phyloP scores from a whole-genome alignment of 2,113 vertebrate species.

The Takifugu bimaculatus region DNA sequence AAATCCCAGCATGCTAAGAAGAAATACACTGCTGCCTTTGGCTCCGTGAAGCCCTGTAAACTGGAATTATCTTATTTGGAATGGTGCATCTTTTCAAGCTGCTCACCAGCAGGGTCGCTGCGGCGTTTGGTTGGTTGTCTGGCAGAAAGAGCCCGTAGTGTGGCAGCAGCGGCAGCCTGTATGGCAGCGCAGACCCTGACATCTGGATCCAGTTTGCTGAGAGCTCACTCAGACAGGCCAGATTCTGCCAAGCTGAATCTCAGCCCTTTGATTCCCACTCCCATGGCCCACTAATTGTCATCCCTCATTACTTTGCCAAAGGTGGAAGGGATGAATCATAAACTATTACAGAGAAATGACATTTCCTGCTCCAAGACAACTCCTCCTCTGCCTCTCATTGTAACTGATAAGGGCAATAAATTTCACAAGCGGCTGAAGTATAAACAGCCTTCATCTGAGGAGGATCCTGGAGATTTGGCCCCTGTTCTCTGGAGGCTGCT shows the following conservation, averaged over 20 bases:
- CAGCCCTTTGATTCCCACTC: slow-evolving; percentile 72
- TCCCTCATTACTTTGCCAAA: slow-evolving; percentile 77
- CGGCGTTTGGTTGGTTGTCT: slow-evolving; percentile 51
- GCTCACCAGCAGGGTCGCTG: slow-evolving; percentile 55
- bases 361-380: slow-evolving; percentile 58
- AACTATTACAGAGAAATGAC: slow-evolving; percentile 68
- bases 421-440: slow-evolving; percentile 37
- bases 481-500: slow-evolving; percentile 35
- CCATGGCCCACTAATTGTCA: slow-evolving; percentile 73
- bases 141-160: slow-evolving; percentile 68
- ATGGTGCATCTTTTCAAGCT: slow-evolving; percentile 38
- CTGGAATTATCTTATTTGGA: slow-evolving; percentile 57
- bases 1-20: slow-evolving; percentile 56
- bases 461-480: slow-evolving; percentile 26
- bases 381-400: slow-evolving; percentile 58
- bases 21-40: slow-evolving; percentile 42
- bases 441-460: slow-evolving; percentile 48
- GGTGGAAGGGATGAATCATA: slow-evolving; percentile 71
- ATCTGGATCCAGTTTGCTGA: slow-evolving; percentile 79
- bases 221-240: slow-evolving; percentile 63
- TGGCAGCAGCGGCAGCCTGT: slow-evolving; percentile 32
- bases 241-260: slow-evolving; percentile 70
- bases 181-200: slow-evolving; percentile 61
- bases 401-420: slow-evolving; percentile 60
- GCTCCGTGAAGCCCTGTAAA: slow-evolving; percentile 26